Percentiles rank a stretch among this genome's conserved stretches.
These are phyloP conservation scores for Penelope pileata DNA, from an alignment of 2,113 vertebrate species.

Conservation along the genomic window DNA sequence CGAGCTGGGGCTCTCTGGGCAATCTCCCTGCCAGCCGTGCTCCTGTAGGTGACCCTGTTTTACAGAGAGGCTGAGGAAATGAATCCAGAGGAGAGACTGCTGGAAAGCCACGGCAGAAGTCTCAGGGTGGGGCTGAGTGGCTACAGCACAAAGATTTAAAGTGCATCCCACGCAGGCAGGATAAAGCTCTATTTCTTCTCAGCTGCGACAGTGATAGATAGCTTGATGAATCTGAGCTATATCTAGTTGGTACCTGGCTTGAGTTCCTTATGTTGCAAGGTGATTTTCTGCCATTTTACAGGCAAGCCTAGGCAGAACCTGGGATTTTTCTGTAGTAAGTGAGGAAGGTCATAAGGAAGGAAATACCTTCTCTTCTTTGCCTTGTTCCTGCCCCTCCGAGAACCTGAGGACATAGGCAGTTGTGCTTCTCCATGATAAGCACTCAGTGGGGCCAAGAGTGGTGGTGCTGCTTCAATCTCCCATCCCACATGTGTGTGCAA, in stretches of 20 bases:
- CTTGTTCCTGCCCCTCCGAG: background rate
- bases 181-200: conserved; percentile 27
- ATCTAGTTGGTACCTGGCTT: conserved; percentile 53
- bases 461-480: background rate
- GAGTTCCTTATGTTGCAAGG: conserved; percentile 55
- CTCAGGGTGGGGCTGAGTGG: background rate
- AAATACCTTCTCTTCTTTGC: background rate
- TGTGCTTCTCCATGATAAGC: background rate
- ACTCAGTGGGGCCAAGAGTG: background rate
- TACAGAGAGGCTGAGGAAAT: conserved; percentile 33
- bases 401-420: background rate
- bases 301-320: conserved; percentile 17
- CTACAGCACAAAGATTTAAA: background rate
- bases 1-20: background rate
- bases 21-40: background rate
- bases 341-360: background rate
- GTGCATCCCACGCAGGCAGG: conserved; percentile 6
- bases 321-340: background rate
- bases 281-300: conserved; percentile 51
- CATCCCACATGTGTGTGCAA: background rate
- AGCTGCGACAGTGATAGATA: conserved; percentile 48
- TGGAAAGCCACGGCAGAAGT: background rate
- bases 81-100: conserved; percentile 39
- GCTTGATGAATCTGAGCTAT: conserved; percentile 28
- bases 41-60: conserved; percentile 26